These are phyloP conservation scores for Heterodera carotae DNA, from an alignment of 1,140 invertebrate genomes.

Conservation along the genomic window DNA sequence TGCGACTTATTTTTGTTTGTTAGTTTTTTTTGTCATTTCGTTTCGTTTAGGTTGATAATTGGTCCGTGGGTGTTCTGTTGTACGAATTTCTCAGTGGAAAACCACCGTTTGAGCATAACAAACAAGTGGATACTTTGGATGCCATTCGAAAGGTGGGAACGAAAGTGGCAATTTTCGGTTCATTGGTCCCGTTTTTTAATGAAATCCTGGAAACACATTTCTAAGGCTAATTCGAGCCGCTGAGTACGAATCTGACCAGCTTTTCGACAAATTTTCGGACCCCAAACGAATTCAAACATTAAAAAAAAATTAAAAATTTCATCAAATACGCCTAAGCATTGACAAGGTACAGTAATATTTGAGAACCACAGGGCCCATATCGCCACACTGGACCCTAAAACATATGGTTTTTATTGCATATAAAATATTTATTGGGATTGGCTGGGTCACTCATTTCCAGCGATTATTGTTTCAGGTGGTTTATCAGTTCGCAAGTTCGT, in stretches of 20 bases:
- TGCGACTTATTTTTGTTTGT: neutral
- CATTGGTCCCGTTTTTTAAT: neutral
- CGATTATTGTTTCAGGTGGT: slow-evolving; percentile 55
- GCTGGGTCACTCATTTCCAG: no score
- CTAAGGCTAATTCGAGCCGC: no score
- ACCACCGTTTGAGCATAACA: slow-evolving; percentile 81
- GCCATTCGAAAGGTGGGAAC: slow-evolving; percentile 73
- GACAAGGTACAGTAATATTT: no score
- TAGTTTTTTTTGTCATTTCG: neutral
- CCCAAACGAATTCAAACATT: no score
- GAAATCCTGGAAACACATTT: neutral
- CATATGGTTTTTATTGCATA: no score
- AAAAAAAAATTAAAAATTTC: no score
- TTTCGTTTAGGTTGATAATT: slow-evolving; percentile 48
- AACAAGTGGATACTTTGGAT: slow-evolving; percentile 75
- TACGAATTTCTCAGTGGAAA: slow-evolving; percentile 91
- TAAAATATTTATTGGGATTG: no score
- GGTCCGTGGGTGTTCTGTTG: slow-evolving; percentile 79
- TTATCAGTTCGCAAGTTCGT: slow-evolving; percentile 33
- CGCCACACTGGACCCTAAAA: no score
- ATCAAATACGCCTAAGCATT: no score
- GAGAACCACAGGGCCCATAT: no score
- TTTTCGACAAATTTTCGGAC: no score
- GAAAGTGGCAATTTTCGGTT: neutral
- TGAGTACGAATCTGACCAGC: no score